Conservation (phyloP, 2,113 vertebrate genomes). For the Lagopus leucura region DNA sequence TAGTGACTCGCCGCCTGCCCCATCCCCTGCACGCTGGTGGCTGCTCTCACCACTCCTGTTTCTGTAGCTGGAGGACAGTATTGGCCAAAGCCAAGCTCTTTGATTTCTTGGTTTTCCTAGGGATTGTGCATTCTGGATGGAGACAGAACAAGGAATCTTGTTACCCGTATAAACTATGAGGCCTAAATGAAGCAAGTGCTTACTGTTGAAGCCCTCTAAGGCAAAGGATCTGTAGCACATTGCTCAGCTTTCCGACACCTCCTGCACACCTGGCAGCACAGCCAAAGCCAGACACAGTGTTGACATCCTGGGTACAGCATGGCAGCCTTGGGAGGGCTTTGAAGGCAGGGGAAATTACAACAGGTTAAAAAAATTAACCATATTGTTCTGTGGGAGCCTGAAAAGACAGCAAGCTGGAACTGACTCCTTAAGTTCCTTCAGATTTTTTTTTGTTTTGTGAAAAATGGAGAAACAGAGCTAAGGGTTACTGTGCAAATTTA, state of each 20-base stretch:
- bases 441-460: neutral
- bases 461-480: neutral
- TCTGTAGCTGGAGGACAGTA: neutral
- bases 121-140: neutral
- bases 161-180: neutral
- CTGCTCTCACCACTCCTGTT: neutral
- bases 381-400: neutral
- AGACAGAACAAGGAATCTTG: neutral
- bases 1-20: neutral
- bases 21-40: neutral
- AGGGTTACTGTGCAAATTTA: neutral
- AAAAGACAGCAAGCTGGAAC: neutral
- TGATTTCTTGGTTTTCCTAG: neutral
- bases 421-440: neutral
- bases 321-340: neutral
- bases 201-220: neutral
- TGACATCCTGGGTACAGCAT: rapidly evolving
- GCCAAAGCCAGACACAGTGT: rapidly evolving
- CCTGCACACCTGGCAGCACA: neutral
- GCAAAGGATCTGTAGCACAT: neutral
- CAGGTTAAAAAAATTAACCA: neutral
- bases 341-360: neutral
- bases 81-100: neutral
- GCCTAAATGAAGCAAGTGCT: neutral
- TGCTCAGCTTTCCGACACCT: neutral